Percentiles rank a stretch among this genome's conserved stretches.
Conservation (phyloP, 92 coral and sea anemone genomes). For the Pocillopora grandis region DNA sequence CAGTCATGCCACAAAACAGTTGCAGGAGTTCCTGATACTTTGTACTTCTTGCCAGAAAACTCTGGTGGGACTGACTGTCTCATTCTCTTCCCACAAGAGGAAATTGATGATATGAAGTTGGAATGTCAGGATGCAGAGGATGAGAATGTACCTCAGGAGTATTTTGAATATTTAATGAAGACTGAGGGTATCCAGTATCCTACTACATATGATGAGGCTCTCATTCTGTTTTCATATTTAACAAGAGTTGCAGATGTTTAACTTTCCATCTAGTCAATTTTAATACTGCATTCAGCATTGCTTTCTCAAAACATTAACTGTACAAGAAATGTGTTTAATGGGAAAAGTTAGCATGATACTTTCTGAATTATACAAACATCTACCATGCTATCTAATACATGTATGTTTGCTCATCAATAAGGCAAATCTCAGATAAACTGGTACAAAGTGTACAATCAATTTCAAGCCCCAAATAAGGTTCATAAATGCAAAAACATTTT, state of each 20-base stretch:
- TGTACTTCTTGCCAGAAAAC: constrained; percentile 50
- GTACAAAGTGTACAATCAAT: constrained; percentile 8
- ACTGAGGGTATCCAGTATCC: constrained; percentile 53
- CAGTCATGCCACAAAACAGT: constrained; percentile 48
- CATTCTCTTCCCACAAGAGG: constrained; percentile 37
- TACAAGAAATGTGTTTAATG: constrained; percentile 32
- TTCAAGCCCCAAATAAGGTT: constrained; percentile 15
- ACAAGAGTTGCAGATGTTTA: constrained; percentile 22
- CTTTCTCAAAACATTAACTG: constrained; percentile 33
- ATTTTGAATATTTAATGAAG: constrained; percentile 57
- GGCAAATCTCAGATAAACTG: constrained; percentile 13
- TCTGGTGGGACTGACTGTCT: constrained; percentile 61
- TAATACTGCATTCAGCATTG: constrained; percentile 17
- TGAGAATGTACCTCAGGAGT: constrained; percentile 50
- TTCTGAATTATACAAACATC: constrained; percentile 12
- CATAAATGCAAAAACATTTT: constrained; percentile 1
- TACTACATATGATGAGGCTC: constrained; percentile 44
- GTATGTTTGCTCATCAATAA: background rate
- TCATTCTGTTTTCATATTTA: constrained; percentile 51
- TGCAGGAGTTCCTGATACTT: constrained; percentile 55
- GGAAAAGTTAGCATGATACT: constrained; percentile 1
- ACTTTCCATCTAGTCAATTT: constrained; percentile 13
- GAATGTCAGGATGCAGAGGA: constrained; percentile 37
- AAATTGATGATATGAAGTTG: constrained; percentile 42
- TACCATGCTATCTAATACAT: background rate